Evolutionary conservation across 2,797 vertebrate species (phyloP), one percentile per base, ranked within the genome.

Genomic region (Sebastolobus alascanus): DNA sequence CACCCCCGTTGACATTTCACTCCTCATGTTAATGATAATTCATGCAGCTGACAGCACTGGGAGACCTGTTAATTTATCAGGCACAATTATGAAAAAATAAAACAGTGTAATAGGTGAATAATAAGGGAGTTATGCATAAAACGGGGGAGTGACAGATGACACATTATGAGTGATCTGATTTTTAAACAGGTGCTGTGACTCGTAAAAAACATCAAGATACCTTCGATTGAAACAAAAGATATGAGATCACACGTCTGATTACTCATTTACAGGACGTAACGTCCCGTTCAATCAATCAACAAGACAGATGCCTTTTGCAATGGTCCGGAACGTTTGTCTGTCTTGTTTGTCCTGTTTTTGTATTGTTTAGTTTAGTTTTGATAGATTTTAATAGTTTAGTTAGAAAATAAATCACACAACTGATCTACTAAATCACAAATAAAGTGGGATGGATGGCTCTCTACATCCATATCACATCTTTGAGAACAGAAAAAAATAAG

Each of bases 1-100:
- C 73, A 40, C 67, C 82, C 81, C 77, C 56, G 10, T 80, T 88
- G 86, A 93, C 90, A 89, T 91, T 84, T 90, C 84, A 68, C 86
- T 87, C 77, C 65, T 87, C 71, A 2, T 80, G 87, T 82, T 84
- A 85, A 89, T 79, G 84, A 86, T 89, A 84, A 87, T 92, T 89
- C 77, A 87, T 68, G 85, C 80, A 67, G 78, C 83, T 75, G 90
- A 82, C 84, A 67, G 80, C 61, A 60, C 37, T 13, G 43, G 54
- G 55, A 77, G 79, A 88, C 77, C 79, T 78, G 79, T 75, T 89
- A 11, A 90, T 91, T 89, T 73, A 81, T 73, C 88, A 79, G 69
- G 55, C 68, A 38, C 6, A 2, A 69, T 84, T 68, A 72, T 78
- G 83, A 55, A 55, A 68, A 83, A 75, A 83, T 46, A 35, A 77